Evolutionary conservation across 2,888 invertebrate genomes (phyloP).

Genomic region (Melipona beecheii): DNA sequence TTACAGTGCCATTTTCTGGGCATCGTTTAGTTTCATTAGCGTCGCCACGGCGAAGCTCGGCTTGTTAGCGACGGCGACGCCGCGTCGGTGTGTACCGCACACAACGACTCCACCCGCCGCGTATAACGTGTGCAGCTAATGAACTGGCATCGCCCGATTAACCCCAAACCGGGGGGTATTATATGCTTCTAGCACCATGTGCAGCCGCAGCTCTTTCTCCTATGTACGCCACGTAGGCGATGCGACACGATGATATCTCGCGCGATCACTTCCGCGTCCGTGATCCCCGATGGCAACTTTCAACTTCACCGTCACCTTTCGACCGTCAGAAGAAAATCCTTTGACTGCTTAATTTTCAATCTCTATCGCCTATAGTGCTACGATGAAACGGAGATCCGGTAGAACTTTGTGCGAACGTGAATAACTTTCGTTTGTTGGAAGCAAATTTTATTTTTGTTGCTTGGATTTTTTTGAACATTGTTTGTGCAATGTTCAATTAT

Average conservation of each 20-base stretch:
- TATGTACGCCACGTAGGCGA: conserved; percentile 25
- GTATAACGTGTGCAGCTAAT: conserved; percentile 77
- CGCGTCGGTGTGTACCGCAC: conserved; percentile 33
- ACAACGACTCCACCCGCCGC: conserved; percentile 15
- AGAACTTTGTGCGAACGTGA: too few species aligned
- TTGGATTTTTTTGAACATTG: too few species aligned
- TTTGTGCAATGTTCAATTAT: too few species aligned
- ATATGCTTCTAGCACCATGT: conserved; percentile 71
- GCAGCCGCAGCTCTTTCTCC: conserved; percentile 56
- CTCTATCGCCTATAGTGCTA: too few species aligned
- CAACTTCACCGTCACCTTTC: neutral
- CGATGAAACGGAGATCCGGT: too few species aligned
- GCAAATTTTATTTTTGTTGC: too few species aligned
- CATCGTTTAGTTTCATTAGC: conserved; percentile 78
- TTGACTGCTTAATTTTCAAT: neutral
- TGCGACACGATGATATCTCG: conserved; percentile 43
- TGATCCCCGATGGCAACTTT: neutral
- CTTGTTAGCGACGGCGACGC: conserved; percentile 62
- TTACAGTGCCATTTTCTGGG: conserved; percentile 75
- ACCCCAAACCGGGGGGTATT: conserved; percentile 77
- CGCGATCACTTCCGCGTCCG: conserved; percentile 13
- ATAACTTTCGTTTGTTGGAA: too few species aligned
- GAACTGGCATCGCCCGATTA: conserved; percentile 82
- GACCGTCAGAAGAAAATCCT: neutral
- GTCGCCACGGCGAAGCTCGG: conserved; percentile 70